A percentile compares a stretch with the other conserved stretches of the same genome.
Conservation (phyloP, 2,113 vertebrate genomes). For the Scalopus aquaticus region DNA sequence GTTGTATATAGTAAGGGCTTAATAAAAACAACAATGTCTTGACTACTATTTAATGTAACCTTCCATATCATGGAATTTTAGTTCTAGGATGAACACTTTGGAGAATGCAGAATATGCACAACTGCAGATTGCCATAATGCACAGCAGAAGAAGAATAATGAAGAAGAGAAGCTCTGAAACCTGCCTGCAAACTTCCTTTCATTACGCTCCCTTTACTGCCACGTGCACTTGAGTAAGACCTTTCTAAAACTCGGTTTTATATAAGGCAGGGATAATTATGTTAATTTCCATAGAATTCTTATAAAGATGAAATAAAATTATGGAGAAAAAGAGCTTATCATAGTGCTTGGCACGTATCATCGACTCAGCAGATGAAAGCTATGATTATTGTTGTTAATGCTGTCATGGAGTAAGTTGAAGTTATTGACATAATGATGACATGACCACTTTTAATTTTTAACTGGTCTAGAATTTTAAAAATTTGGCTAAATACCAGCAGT, state of each 20-base stretch:
- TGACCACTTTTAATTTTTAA: not conserved
- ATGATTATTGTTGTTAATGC: not conserved
- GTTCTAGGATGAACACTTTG: not conserved
- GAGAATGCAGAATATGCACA: not conserved
- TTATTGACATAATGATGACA: not conserved
- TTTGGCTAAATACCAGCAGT: not conserved
- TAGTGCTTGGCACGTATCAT: not conserved
- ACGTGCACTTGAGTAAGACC: not conserved
- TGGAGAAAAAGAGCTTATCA: not conserved
- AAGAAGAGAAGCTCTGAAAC: not conserved
- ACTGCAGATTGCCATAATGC: not conserved
- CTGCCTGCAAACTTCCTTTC: not conserved
- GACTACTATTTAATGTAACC: not conserved
- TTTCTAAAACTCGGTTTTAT: slow-evolving; percentile 13
- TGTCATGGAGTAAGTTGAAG: not conserved
- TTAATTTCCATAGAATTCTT: not conserved
- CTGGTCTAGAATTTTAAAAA: not conserved
- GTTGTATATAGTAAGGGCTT: not conserved
- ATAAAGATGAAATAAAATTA: not conserved
- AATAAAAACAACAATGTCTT: not conserved
- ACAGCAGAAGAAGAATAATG: not conserved
- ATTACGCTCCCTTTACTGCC: not conserved
- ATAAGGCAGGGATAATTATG: not conserved
- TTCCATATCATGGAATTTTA: not conserved
- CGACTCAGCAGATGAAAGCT: not conserved